These are phyloP conservation scores for Andrena chrysosceles DNA, from an alignment of 2,888 invertebrate species.

Conservation along the genomic window DNA sequence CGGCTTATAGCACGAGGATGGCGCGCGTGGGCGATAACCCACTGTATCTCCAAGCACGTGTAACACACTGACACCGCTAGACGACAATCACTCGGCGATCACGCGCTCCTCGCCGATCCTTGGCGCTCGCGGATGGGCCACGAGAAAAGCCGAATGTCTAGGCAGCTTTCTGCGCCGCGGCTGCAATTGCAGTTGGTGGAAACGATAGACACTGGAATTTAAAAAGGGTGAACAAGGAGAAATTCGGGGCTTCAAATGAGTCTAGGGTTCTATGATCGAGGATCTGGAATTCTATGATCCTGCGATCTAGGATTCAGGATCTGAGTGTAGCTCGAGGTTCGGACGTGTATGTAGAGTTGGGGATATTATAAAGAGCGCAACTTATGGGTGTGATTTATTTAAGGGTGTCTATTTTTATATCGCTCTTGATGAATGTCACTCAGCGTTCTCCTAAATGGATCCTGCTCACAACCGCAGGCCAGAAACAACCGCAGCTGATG, in stretches of 20 bases:
- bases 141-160: not conserved
- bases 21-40: slow-evolving; percentile 57
- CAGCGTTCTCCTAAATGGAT: not conserved
- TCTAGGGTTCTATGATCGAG: no score
- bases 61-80: slow-evolving; percentile 44
- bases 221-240: no score
- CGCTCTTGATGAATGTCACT: not conserved
- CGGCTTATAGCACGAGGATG: slow-evolving; percentile 48
- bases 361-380: no score
- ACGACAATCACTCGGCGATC: slow-evolving; percentile 4
- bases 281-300: no score
- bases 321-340: no score
- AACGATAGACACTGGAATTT: no score
- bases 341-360: no score
- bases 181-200: no score
- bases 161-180: not conserved
- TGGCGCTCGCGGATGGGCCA: not conserved
- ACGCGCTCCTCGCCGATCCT: not conserved
- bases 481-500: not conserved
- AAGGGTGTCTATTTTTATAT: no score
- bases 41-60: slow-evolving; percentile 57
- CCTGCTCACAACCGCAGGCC: not conserved
- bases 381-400: no score
- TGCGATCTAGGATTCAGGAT: no score
- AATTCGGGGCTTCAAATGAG: no score